Percentiles rank a stretch among this genome's conserved stretches.
These are phyloP conservation scores for Sarcophaga variegata DNA, from an alignment of 2,888 invertebrate genomes.

Conservation along the genomic window DNA sequence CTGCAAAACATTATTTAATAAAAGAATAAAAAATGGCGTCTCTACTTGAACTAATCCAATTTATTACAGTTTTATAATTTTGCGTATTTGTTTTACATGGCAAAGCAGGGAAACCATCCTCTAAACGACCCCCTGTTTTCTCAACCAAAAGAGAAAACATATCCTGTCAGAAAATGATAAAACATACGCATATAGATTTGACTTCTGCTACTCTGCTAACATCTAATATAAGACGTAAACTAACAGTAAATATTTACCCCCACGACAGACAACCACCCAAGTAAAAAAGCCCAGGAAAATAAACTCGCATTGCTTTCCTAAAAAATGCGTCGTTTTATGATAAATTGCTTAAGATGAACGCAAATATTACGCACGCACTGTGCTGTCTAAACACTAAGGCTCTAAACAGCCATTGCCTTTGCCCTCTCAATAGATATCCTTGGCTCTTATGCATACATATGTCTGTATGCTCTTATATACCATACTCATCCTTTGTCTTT, in stretches of 20 bases:
- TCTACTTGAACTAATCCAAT: conserved; percentile 80
- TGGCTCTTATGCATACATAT: not conserved
- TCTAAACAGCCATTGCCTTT: conserved; percentile 24
- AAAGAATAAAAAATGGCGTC: conserved; percentile 77
- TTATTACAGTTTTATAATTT: conserved; percentile 81
- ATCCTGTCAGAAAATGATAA: too few relatives aligned
- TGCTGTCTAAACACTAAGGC: conserved; percentile 26
- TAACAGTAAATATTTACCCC: conserved; percentile 75
- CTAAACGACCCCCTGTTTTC: conserved; percentile 10
- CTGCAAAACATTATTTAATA: conserved; percentile 17
- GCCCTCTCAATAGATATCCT: too few relatives aligned
- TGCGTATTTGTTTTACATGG: conserved; percentile 76
- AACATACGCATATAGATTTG: not conserved
- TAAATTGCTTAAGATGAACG: conserved; percentile 64
- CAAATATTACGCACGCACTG: conserved; percentile 11
- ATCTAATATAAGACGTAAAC: not conserved
- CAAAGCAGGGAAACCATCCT: conserved; percentile 33
- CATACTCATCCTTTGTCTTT: conserved; percentile 43
- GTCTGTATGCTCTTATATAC: not conserved
- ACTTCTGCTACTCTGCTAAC: conserved; percentile 28
- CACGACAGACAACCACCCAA: conserved; percentile 22
- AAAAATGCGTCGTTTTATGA: conserved; percentile 65
- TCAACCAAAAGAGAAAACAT: not conserved
- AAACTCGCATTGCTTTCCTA: conserved; percentile 56
- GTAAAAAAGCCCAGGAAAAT: not conserved